These are phyloP conservation scores for Daptonema setosum DNA, from an alignment of 2,888 invertebrate species.

Conservation along the genomic window DNA sequence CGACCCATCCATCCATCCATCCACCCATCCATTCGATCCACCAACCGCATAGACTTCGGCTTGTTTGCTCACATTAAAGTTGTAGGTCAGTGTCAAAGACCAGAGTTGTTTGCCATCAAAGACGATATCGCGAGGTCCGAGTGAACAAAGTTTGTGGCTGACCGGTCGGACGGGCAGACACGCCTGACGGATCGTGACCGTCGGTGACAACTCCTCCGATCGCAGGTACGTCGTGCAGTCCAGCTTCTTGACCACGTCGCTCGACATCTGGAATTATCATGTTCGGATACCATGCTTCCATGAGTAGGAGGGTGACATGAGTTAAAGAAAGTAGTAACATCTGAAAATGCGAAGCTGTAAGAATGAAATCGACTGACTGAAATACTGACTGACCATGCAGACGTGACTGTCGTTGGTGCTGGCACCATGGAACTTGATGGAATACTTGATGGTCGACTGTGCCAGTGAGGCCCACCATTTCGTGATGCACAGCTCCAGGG, in stretches of 20 bases:
- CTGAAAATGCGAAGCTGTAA: no score
- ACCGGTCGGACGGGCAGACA: conserved; percentile 35
- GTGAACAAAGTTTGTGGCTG: neutral
- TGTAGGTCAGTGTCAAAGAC: no score
- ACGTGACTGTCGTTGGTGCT: conserved; percentile 41
- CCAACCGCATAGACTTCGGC: no score
- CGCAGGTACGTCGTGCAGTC: conserved; percentile 31
- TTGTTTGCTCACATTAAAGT: no score
- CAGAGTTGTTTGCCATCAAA: no score
- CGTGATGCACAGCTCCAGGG: conserved; percentile 66
- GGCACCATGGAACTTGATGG: conserved; percentile 58
- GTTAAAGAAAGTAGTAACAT: no score
- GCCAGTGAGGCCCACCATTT: conserved; percentile 87
- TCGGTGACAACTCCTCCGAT: conserved; percentile 56
- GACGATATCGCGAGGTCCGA: neutral
- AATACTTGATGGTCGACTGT: conserved; percentile 37
- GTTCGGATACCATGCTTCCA: no score
- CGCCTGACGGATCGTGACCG: conserved; percentile 48
- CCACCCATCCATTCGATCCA: no score
- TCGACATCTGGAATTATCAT: neutral
- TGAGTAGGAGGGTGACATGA: no score
- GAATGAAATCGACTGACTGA: no score
- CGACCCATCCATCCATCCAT: no score
- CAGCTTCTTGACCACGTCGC: neutral
- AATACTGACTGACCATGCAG: conserved; percentile 41